These are phyloP conservation scores for Isoperla grammatica DNA, from an alignment of 2,888 invertebrate genomes.

Conservation along the genomic window DNA sequence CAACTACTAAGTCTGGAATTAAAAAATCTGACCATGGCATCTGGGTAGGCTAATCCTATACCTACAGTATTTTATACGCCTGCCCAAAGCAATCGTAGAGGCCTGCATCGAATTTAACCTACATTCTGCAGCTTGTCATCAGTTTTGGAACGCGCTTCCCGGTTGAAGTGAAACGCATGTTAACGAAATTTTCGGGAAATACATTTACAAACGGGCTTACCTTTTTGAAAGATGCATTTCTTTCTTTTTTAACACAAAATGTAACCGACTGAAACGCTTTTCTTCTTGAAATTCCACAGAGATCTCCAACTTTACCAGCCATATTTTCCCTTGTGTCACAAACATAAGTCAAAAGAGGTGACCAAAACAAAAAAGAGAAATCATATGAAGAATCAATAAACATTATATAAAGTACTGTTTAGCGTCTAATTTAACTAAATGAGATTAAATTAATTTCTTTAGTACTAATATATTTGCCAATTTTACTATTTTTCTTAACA, in stretches of 20 bases:
- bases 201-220: slow-evolving; percentile 34
- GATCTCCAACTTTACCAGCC: slow-evolving; percentile 34
- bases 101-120: too few relatives aligned
- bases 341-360: neutral
- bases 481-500: neutral
- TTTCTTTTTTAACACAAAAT: slow-evolving; percentile 46
- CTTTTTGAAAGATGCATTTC: slow-evolving; percentile 46
- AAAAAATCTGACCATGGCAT: too few relatives aligned
- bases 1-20: too few relatives aligned
- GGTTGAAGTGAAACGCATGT: neutral
- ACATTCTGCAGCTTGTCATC: neutral
- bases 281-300: slow-evolving; percentile 41
- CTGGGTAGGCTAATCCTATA: too few relatives aligned
- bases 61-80: too few relatives aligned
- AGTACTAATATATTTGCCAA: neutral
- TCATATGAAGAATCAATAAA: neutral
- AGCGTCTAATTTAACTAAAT: too few relatives aligned
- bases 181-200: neutral
- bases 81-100: too few relatives aligned
- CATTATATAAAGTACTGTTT: too few relatives aligned
- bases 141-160: neutral
- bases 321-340: slow-evolving; percentile 27
- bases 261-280: slow-evolving; percentile 40
- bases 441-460: too few relatives aligned
- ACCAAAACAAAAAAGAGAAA: neutral